These are phyloP conservation scores for Auanema sp. DNA, from an alignment of 2,888 invertebrate genomes.

Conservation along the genomic window DNA sequence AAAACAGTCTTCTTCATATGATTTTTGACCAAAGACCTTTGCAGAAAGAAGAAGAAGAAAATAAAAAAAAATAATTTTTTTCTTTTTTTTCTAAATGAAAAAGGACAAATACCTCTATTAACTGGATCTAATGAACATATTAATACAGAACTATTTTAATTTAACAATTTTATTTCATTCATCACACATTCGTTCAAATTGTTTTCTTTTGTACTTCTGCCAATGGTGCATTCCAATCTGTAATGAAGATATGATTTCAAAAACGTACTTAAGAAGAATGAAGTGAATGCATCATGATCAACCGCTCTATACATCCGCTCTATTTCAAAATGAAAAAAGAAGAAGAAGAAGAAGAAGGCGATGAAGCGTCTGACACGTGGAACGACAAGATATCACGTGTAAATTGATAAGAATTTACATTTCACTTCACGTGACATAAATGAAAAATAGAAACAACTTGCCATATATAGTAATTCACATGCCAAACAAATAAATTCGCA, in stretches of 20 bases:
- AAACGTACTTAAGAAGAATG: background rate
- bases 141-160: background rate
- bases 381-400: background rate
- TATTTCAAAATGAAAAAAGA: too few species aligned
- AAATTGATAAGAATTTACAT: background rate
- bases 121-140: background rate
- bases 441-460: background rate
- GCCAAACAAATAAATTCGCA: slow-evolving; percentile 57
- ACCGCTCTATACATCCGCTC: too few species aligned
- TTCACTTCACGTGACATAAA: too few species aligned
- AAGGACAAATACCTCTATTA: too few species aligned
- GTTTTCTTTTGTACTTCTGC: slow-evolving; percentile 3
- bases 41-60: too few species aligned
- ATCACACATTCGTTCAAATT: background rate
- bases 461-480: slow-evolving; percentile 51
- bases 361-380: background rate
- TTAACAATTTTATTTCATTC: background rate
- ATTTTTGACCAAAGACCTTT: too few species aligned
- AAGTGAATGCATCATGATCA: too few species aligned
- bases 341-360: too few species aligned
- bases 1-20: background rate
- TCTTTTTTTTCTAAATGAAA: too few species aligned
- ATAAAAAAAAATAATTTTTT: too few species aligned
- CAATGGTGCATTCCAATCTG: slow-evolving; percentile 1
- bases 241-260: background rate